These are phyloP conservation scores for Ennomos quercinarius DNA, from an alignment of 2,888 invertebrate species.

Conservation along the genomic window DNA sequence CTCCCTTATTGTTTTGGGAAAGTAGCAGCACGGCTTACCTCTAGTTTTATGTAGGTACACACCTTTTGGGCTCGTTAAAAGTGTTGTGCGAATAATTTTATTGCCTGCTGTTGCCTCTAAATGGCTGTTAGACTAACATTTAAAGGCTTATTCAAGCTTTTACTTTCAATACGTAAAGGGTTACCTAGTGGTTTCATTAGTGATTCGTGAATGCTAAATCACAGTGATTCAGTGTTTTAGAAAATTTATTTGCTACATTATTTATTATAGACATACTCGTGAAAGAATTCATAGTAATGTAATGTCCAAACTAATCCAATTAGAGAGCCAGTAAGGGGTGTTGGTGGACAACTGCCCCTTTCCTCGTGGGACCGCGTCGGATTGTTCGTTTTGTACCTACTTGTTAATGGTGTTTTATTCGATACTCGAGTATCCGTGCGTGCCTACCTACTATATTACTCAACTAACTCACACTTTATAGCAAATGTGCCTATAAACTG, in stretches of 20 bases:
- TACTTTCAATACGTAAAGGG: constrained; percentile 13
- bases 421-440: not conserved
- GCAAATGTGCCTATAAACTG: no score
- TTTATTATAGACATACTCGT: constrained; percentile 13
- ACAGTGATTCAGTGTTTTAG: not conserved
- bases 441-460: not conserved
- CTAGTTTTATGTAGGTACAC: constrained; percentile 38
- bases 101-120: constrained; percentile 14
- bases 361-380: constrained; percentile 35
- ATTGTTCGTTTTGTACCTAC: constrained; percentile 43
- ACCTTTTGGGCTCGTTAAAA: constrained; percentile 41
- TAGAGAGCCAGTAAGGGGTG: constrained; percentile 52
- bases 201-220: not conserved
- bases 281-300: constrained; percentile 66
- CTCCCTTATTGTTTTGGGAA: constrained; percentile 41
- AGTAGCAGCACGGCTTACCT: constrained; percentile 31
- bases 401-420: constrained; percentile 43
- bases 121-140: constrained; percentile 25
- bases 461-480: no score
- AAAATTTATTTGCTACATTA: not conserved
- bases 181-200: constrained; percentile 20
- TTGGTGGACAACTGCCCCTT: constrained; percentile 43
- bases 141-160: constrained; percentile 21
- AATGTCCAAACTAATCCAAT: constrained; percentile 77
- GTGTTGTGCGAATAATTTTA: constrained; percentile 36